Percentiles rank a stretch among this genome's conserved stretches.
Conservation (phyloP, 2,888 invertebrate species). For the Trichopria drosophilae region DNA sequence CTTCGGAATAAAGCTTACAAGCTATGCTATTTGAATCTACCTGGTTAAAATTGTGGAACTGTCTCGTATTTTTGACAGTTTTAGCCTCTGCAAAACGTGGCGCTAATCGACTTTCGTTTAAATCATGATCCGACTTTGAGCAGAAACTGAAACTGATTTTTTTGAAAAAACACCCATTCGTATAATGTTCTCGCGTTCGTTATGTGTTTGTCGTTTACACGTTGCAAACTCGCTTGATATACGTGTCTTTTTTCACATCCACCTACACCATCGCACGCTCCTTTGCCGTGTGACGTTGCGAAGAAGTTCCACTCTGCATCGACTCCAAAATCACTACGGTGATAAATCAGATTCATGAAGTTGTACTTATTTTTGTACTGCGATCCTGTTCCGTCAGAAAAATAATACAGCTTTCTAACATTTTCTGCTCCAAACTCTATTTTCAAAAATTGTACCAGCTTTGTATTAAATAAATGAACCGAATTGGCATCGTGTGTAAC, state of each 20-base stretch:
- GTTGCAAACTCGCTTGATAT: constrained; percentile 23
- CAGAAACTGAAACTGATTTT: constrained; percentile 27
- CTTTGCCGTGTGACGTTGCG: too few relatives aligned
- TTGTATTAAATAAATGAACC: constrained; percentile 21
- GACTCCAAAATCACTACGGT: constrained; percentile 13
- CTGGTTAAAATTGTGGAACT: constrained; percentile 18
- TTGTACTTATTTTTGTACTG: too few relatives aligned
- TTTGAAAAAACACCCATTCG: constrained; percentile 23
- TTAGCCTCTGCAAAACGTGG: constrained; percentile 16
- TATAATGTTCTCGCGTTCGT: constrained; percentile 13
- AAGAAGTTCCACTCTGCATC: constrained; percentile 26
- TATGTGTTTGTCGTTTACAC: constrained; percentile 12
- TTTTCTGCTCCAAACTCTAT: constrained; percentile 5
- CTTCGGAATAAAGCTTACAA: constrained; percentile 1
- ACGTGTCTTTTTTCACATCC: constrained; percentile 23
- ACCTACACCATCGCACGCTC: constrained; percentile 24
- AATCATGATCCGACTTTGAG: constrained; percentile 15
- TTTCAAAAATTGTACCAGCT: constrained; percentile 22
- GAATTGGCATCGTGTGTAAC: constrained; percentile 8
- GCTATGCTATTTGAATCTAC: not conserved
- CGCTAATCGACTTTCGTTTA: constrained; percentile 10
- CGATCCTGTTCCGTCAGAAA: too few relatives aligned
- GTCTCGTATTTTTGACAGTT: constrained; percentile 16
- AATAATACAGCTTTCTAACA: constrained; percentile 12
- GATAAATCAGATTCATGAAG: too few relatives aligned